Conservation (phyloP, 2,113 vertebrate species). For the Nicator chloris region DNA sequence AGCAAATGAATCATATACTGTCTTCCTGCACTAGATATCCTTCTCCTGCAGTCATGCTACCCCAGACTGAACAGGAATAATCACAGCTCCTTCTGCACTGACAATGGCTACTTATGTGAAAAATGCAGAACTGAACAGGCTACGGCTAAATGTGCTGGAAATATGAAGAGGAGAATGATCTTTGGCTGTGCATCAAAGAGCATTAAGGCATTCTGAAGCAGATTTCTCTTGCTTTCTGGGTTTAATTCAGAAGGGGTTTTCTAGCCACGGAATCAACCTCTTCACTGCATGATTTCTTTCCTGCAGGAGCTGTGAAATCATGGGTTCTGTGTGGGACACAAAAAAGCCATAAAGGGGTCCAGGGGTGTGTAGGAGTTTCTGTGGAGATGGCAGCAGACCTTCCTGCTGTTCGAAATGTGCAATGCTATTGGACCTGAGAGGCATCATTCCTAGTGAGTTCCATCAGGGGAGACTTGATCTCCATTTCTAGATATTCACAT, state of each 20-base stretch:
- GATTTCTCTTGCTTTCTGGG: slow-evolving; percentile 19
- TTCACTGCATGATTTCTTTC: not conserved
- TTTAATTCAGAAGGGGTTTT: slow-evolving; percentile 47
- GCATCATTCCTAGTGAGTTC: not conserved
- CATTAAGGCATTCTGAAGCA: slow-evolving; percentile 31
- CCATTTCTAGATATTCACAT: slow-evolving; percentile 13
- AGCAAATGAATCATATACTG: not conserved
- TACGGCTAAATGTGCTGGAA: slow-evolving; percentile 28
- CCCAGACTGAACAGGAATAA: not conserved
- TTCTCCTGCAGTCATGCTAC: not conserved
- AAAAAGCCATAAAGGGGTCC: not conserved
- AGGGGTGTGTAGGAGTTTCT: not conserved
- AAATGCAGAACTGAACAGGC: slow-evolving; percentile 29
- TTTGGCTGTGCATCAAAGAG: slow-evolving; percentile 44
- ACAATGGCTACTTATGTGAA: not conserved
- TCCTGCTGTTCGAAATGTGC: not conserved
- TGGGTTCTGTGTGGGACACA: not conserved
- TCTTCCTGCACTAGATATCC: not conserved
- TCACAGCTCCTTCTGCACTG: not conserved
- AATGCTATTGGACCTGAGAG: not conserved
- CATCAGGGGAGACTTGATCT: not conserved
- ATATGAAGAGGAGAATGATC: slow-evolving; percentile 23
- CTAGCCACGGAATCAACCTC: slow-evolving; percentile 1
- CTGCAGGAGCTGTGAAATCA: not conserved
- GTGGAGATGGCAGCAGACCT: not conserved